Base-by-base conservation (phyloP, 2,888 invertebrate species). In the Carpatolechia fugitivella region DNA sequence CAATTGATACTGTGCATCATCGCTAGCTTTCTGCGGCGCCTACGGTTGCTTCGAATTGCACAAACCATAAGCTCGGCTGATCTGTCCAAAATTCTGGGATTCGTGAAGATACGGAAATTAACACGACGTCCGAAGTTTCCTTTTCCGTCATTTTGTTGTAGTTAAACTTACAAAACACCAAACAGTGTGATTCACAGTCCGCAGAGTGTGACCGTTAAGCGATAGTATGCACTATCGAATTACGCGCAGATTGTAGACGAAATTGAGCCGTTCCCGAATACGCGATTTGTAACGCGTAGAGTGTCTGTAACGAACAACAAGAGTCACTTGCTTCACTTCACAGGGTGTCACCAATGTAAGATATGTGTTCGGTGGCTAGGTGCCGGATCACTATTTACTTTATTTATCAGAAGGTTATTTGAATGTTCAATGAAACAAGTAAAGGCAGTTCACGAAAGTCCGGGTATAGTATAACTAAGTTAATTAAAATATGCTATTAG, bases 21-120 rank as follows among this genome's bases (percentile, higher is more conserved):
- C 63, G 0, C 53, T 14, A 0, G 56, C 1, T 10, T 60, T 62
- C 35, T 61, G 61, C 0, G 60, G 58, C 3, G 30, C 31, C n/a
- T 1, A 64, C 0, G 1, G 58, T 44, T 0, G 62, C 56, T 35
- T 65, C 62, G 0, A 55, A 13, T 11, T 61, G 63, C 0, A 61
- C 44, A 14, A 68, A 68, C 64, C 65, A 69, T 0, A 61, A n/a
- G 0, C 60, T 36, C 0, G 66, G 62, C 41, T 59, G 33, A 16
- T 48, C 48, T 1, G 30, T 56, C 67, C 65, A 69, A 52, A 70
- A 66, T n/a, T 63, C 63, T 1, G 65, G 61, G 1, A 54, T 16
- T 7, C 48, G 38, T 6, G 38, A 4, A 1, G 38, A 47, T 1
- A 48, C 47, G 14, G 13, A 36, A 36, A 36, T 36, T 8, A 33